These are phyloP conservation scores for Diuraphis noxia DNA, from an alignment of 1,140 invertebrate species.

Conservation along the genomic window DNA sequence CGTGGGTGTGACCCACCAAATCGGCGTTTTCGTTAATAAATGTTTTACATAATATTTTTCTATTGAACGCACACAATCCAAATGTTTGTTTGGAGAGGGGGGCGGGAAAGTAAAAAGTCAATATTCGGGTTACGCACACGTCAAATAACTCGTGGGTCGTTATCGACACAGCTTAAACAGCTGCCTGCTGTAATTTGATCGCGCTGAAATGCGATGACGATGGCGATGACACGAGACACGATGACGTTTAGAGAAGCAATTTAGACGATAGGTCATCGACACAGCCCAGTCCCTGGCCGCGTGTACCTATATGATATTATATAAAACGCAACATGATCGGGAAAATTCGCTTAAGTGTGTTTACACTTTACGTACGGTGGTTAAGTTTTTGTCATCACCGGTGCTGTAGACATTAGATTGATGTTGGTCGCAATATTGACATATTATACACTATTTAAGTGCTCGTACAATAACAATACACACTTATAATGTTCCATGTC, in stretches of 20 bases:
- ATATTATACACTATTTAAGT: neutral
- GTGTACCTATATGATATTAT: neutral
- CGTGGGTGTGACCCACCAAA: neutral
- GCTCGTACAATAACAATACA: neutral
- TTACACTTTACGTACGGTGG: neutral
- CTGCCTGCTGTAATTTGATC: neutral
- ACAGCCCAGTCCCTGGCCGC: neutral
- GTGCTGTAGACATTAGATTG: neutral
- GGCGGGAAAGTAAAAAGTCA: neutral
- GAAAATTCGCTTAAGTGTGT: slow-evolving; percentile 21
- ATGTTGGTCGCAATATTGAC: neutral
- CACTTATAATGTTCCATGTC: neutral
- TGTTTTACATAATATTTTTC: neutral
- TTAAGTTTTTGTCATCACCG: neutral
- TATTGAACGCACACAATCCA: neutral
- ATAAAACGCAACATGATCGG: slow-evolving; percentile 9
- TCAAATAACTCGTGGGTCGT: neutral
- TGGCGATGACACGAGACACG: neutral
- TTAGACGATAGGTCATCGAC: neutral
- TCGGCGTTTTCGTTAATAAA: neutral
- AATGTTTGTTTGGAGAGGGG: neutral
- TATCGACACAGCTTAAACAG: neutral
- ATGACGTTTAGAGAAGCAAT: neutral
- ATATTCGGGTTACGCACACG: neutral
- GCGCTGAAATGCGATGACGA: neutral